These are phyloP conservation scores for Tiaroga cobitis DNA, from an alignment of 2,797 vertebrate species.

Conservation along the genomic window DNA sequence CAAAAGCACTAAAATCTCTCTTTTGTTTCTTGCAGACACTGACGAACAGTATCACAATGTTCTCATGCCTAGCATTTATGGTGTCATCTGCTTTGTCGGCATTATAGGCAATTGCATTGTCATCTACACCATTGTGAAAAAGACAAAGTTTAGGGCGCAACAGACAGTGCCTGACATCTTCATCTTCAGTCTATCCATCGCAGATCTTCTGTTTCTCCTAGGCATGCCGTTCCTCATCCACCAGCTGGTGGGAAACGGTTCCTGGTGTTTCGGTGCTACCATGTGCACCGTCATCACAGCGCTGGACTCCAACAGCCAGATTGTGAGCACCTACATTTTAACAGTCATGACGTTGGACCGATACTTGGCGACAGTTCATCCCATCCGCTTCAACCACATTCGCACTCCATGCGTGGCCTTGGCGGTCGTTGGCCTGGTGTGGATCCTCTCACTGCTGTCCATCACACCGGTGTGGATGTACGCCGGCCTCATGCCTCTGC, in stretches of 20 bases:
- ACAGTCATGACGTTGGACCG: conserved; percentile 87
- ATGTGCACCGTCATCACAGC: conserved; percentile 87
- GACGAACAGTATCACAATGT: conserved; percentile 69
- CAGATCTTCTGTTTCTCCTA: conserved; percentile 85
- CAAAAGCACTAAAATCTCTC: conserved; percentile 6
- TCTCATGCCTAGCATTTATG: conserved; percentile 83
- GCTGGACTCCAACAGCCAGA: conserved; percentile 88
- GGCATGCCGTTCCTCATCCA: conserved; percentile 91
- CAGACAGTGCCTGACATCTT: conserved; percentile 82
- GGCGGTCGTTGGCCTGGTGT: conserved; percentile 79
- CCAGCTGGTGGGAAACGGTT: conserved; percentile 86
- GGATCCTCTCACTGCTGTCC: conserved; percentile 84
- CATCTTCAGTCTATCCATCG: conserved; percentile 84
- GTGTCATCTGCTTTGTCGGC: conserved; percentile 81
- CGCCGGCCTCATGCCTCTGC: conserved; percentile 82
- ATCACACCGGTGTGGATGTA: conserved; percentile 88
- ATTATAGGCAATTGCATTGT: conserved; percentile 78
- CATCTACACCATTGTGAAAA: conserved; percentile 81
- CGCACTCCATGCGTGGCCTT: conserved; percentile 79
- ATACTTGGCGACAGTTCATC: conserved; percentile 86
- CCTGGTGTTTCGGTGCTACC: conserved; percentile 83
- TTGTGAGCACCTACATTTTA: conserved; percentile 89
- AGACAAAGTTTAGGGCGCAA: conserved; percentile 77
- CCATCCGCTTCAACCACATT: conserved; percentile 83
- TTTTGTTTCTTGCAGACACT: conserved; percentile 53